Percentiles rank a stretch among this genome's conserved stretches.
Evolutionary conservation across 2,797 vertebrate species (phyloP).

Genomic region (Margarornis squamiger): DNA sequence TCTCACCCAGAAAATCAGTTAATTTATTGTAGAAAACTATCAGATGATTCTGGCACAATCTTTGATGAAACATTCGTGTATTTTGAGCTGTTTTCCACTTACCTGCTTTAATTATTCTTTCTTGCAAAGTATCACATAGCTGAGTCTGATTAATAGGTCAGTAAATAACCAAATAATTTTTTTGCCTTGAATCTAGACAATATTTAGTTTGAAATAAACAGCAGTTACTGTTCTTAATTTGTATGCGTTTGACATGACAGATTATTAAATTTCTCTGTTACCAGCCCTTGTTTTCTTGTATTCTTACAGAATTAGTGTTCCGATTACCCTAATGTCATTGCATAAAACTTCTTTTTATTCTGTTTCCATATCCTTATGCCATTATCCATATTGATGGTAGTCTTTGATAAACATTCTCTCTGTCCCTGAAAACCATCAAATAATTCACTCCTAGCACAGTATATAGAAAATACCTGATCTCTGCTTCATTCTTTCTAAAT

Average conservation of each 20-base stretch:
- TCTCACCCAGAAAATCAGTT: background rate
- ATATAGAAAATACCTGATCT: background rate
- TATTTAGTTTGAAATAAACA: background rate
- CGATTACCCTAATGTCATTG: background rate
- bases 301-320: background rate
- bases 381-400: background rate
- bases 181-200: background rate
- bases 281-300: constrained; percentile 16
- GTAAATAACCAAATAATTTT: background rate
- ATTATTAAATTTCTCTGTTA: constrained; percentile 3
- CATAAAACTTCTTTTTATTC: background rate
- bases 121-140: background rate
- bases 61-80: background rate
- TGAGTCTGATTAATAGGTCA: background rate
- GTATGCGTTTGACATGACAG: background rate
- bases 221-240: background rate
- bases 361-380: background rate
- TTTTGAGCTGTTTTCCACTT: constrained; percentile 7
- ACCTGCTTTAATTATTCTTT: background rate
- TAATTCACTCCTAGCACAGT: background rate
- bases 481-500: background rate
- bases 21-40: background rate
- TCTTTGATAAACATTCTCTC: background rate
- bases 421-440: background rate
- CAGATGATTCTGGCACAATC: background rate